Conservation (phyloP, 2,797 vertebrate species). For the Periophthalmus magnuspinnatus region DNA sequence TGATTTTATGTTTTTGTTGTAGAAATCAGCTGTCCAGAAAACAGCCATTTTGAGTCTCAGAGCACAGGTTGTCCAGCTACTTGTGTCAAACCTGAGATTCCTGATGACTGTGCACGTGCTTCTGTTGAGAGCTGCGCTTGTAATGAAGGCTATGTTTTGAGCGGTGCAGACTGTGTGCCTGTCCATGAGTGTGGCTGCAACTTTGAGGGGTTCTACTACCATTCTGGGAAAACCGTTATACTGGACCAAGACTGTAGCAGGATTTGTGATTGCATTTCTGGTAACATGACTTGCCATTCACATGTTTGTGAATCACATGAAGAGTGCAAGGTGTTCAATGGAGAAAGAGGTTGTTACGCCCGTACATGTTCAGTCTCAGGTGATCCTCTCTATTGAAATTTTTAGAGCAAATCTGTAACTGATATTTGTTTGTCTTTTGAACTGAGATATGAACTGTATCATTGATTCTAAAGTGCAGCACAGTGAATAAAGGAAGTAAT, state of each 20-base stretch:
- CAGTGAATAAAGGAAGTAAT: neutral
- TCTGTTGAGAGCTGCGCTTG: constrained; percentile 67
- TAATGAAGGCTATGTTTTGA: constrained; percentile 66
- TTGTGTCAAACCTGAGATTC: constrained; percentile 58
- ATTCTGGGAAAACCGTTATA: constrained; percentile 54
- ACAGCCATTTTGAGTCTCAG: constrained; percentile 69
- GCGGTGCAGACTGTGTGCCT: constrained; percentile 59
- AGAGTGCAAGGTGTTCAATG: constrained; percentile 37
- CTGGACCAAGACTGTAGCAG: constrained; percentile 55
- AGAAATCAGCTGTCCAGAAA: constrained; percentile 66
- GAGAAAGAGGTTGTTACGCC: constrained; percentile 58
- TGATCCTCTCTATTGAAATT: constrained; percentile 37
- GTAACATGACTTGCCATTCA: constrained; percentile 41
- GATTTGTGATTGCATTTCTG: constrained; percentile 53
- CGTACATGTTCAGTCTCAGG: neutral
- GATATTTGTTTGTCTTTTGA: no score
- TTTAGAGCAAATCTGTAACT: no score
- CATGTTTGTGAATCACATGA: constrained; percentile 39
- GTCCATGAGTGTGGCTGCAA: constrained; percentile 67
- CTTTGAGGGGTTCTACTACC: constrained; percentile 63
- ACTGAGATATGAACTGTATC: neutral
- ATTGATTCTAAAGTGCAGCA: neutral
- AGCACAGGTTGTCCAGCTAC: constrained; percentile 69
- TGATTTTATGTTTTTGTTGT: constrained; percentile 2
- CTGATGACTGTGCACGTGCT: constrained; percentile 54